These are phyloP conservation scores for Clanis bilineata DNA, from an alignment of 2,888 invertebrate species.

Conservation along the genomic window DNA sequence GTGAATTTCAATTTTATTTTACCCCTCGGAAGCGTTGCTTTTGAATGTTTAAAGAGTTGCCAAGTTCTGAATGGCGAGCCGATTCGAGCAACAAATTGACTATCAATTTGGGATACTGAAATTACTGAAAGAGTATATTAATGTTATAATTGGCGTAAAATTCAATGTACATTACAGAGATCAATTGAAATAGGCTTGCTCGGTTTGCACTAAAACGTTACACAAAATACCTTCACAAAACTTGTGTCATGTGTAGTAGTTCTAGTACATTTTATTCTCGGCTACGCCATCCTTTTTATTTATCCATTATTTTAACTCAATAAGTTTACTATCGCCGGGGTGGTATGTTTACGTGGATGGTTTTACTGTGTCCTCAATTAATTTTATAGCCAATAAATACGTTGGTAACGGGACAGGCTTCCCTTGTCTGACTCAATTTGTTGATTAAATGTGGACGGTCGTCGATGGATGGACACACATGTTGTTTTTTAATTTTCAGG, in stretches of 20 bases:
- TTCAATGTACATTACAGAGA: neutral
- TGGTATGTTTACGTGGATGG: slow-evolving; percentile 4
- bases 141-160: neutral
- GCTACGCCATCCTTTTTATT: neutral
- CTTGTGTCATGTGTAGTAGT: too few species aligned
- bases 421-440: slow-evolving; percentile 4
- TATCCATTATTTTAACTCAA: neutral
- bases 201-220: too few species aligned
- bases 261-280: too few species aligned
- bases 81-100: neutral
- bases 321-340: neutral
- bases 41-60: neutral
- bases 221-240: too few species aligned
- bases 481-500: neutral
- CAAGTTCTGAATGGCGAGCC: neutral
- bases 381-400: slow-evolving; percentile 14
- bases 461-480: neutral
- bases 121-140: neutral
- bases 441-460: slow-evolving; percentile 1
- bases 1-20: slow-evolving; percentile 9
- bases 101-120: neutral
- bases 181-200: too few species aligned
- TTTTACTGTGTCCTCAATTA: slow-evolving; percentile 6
- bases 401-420: neutral
- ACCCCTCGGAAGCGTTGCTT: neutral